These are phyloP conservation scores for Parasteatoda tepidariorum DNA, from an alignment of 1,140 invertebrate genomes.

Conservation along the genomic window DNA sequence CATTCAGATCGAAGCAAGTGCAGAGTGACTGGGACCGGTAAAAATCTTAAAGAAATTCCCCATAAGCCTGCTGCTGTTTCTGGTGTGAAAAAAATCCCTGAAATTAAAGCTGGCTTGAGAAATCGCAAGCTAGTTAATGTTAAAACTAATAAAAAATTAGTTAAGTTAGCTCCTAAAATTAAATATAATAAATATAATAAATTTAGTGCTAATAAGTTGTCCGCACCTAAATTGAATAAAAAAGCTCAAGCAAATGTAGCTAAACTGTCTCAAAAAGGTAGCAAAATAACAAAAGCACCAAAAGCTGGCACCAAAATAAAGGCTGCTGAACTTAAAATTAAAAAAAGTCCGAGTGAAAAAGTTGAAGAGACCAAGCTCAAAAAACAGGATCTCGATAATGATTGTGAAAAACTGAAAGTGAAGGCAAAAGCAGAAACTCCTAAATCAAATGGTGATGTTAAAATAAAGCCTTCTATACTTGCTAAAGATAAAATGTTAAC, in stretches of 20 bases:
- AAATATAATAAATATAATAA: neutral
- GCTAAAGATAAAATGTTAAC: neutral
- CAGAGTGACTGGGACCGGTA: slow-evolving; percentile 6
- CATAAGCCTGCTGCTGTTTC: neutral
- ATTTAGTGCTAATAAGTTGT: too few species aligned
- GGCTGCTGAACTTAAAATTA: neutral
- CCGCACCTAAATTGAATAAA: too few species aligned
- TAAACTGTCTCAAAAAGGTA: neutral
- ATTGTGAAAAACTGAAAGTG: too few species aligned
- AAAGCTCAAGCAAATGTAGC: neutral
- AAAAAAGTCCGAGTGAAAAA: too few species aligned
- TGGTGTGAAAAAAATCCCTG: neutral
- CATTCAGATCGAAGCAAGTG: slow-evolving; percentile 1
- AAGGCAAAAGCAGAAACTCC: too few species aligned
- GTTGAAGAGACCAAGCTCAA: too few species aligned
- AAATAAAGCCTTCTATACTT: too few species aligned
- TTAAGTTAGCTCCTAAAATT: neutral
- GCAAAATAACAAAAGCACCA: neutral
- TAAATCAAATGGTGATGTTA: too few species aligned
- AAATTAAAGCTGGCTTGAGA: neutral
- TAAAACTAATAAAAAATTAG: neutral
- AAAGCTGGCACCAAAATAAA: neutral
- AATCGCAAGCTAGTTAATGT: neutral
- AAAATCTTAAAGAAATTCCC: neutral
- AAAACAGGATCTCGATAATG: too few species aligned